Percentiles rank a stretch among this genome's conserved stretches.
Evolutionary conservation across 1,140 invertebrate genomes (phyloP).

Genomic region (Coelopa frigida): DNA sequence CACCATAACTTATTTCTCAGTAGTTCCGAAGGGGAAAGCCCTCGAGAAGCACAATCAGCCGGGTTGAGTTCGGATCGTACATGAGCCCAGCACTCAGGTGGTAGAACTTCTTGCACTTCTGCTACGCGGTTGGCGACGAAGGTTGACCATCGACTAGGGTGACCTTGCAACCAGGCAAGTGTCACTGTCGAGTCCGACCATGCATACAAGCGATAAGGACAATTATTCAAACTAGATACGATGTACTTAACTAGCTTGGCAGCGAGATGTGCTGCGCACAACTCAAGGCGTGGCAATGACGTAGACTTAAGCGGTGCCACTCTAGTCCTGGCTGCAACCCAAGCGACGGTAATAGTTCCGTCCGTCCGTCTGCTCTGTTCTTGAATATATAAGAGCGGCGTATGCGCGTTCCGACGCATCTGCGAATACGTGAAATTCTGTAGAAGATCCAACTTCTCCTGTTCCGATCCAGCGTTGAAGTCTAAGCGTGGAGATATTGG

Average conservation of each 20-base stretch:
- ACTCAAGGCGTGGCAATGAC: slow-evolving; percentile 16
- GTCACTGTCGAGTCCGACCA: slow-evolving; percentile 34
- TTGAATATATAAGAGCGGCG: no score
- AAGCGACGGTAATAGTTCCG: no score
- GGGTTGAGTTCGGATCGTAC: no score
- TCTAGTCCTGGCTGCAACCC: slow-evolving; percentile 14
- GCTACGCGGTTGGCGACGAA: slow-evolving; percentile 36
- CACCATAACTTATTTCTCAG: no score
- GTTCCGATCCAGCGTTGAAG: background rate
- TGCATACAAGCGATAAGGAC: background rate
- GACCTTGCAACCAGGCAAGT: slow-evolving; percentile 5
- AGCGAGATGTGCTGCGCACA: slow-evolving; percentile 10
- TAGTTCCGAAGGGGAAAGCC: no score
- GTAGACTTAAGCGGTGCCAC: slow-evolving; percentile 13
- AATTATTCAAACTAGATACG: background rate
- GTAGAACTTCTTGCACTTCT: slow-evolving; percentile 26
- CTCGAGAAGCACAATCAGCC: no score
- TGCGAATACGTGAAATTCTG: slow-evolving; percentile 32
- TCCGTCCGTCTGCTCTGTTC: no score
- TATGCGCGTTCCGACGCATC: no score
- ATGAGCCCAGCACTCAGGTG: slow-evolving; percentile 19
- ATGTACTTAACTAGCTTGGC: slow-evolving; percentile 5
- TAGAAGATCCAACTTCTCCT: slow-evolving; percentile 12
- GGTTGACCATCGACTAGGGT: slow-evolving; percentile 22
- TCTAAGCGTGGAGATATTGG: background rate